These are phyloP conservation scores for Harmothoe impar DNA, from an alignment of 2,888 invertebrate genomes.

Conservation along the genomic window DNA sequence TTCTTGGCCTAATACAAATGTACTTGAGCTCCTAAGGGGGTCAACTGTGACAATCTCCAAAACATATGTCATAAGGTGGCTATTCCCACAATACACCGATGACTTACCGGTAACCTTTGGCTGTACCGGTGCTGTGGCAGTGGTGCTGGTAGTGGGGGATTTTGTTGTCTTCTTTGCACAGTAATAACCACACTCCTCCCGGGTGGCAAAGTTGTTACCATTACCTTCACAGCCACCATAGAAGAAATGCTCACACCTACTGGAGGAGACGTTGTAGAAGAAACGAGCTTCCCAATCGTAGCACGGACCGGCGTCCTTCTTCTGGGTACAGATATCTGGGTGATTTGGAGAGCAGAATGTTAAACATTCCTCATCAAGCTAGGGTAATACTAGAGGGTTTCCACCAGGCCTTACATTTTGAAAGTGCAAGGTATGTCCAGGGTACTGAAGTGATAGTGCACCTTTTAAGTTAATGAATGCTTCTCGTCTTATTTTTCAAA, in stretches of 20 bases:
- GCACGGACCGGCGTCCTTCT: slow-evolving; percentile 10
- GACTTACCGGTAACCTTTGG: neutral
- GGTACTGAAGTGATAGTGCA: no score
- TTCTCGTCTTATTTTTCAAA: no score
- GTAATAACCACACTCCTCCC: slow-evolving; percentile 72
- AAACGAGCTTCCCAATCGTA: slow-evolving; percentile 47
- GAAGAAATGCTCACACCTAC: slow-evolving; percentile 89
- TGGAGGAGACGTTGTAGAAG: slow-evolving; percentile 87
- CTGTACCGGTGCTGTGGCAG: neutral
- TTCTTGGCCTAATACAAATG: no score
- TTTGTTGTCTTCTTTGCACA: slow-evolving; percentile 17
- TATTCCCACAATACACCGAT: no score
- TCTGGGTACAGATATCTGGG: slow-evolving; percentile 41
- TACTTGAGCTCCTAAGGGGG: no score
- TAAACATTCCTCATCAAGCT: no score
- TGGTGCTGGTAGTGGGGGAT: neutral
- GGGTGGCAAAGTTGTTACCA: slow-evolving; percentile 88
- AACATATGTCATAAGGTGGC: no score
- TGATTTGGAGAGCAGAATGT: neutral
- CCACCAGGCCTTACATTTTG: no score
- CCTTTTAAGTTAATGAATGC: no score
- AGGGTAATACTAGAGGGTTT: no score
- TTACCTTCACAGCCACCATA: slow-evolving; percentile 96
- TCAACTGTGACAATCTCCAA: no score
- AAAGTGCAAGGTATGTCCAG: no score